Evolutionary conservation across 1,140 invertebrate species (phyloP), one percentile per base, ranked within the genome.

Genomic region (Cheumatopsyche charites): DNA sequence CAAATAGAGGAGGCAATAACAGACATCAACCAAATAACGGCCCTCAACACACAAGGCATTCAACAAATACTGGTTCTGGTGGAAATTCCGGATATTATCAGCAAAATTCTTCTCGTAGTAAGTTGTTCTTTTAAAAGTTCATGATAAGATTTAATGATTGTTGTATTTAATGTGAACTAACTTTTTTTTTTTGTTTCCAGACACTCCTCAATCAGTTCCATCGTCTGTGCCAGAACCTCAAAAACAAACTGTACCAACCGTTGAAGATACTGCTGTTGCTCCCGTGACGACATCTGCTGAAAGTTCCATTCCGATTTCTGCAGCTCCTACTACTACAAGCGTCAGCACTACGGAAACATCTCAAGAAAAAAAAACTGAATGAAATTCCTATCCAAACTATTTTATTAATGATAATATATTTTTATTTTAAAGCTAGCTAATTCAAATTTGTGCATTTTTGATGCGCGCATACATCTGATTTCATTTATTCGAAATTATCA

Each of bases 291-390:
- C 55, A 21, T 58, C 78, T 78, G 73, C 79, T 76, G 76, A 78
- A 76, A 67, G 73, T 76, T 70, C 78, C 42, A 55, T 77, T 78
- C 66, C 77, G 58, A 75, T 78, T 58, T 62, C 76, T 58, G 80
- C 78, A 29, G 77, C 76, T 73, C 77, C 79, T 25, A 43, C 65
- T 68, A 61, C 78, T n/a, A 62, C 58, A 23, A 65, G 76, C 58
- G 77, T 79, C 42, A 79, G 79, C 26, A 77, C 78, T 25, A 80
- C 76, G 79, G 79, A 79, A 72, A 76, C 68, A 52, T 62, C 68
- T 47, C 62, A 70, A 65, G 62, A 61, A 0, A 70, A 61, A 45
- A 70, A 62, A 62, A 17, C 52, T 25, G 67, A 62, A 23, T 62
- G 21, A 61, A 58, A 23, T 55, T 23, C 49, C 1, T 29, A 19